Evolutionary conservation across 2,797 vertebrate species (phyloP).

Genomic region (Lagocephalus sceleratus): DNA sequence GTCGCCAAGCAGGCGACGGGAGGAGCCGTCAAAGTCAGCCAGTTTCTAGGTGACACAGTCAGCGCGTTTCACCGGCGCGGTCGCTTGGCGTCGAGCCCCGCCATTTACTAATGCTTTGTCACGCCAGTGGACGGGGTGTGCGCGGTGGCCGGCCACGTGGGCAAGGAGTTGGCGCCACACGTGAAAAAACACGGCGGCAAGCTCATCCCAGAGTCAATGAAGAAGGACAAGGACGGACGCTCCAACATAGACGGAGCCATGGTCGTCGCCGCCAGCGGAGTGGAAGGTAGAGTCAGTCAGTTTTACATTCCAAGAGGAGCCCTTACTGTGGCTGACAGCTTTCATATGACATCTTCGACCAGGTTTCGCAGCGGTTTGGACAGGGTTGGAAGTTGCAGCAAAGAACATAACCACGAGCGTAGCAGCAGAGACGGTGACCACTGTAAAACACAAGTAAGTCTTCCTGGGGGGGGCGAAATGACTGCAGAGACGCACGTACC

Average conservation of each 20-base stretch:
- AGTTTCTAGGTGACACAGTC: constrained; percentile 85
- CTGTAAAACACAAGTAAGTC: constrained; percentile 94
- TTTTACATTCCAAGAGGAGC: background rate
- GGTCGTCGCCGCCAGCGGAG: constrained; percentile 94
- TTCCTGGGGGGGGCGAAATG: background rate
- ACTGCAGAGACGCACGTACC: constrained; percentile 6
- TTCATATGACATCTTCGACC: constrained; percentile 4
- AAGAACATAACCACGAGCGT: constrained; percentile 91
- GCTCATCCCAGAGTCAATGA: constrained; percentile 93
- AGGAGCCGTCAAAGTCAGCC: constrained; percentile 97
- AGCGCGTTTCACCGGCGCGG: constrained; percentile 13
- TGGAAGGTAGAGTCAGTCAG: constrained; percentile 83
- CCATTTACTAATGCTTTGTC: constrained; percentile 32
- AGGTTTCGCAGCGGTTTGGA: constrained; percentile 98
- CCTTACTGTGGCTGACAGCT: background rate
- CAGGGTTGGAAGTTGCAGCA: constrained; percentile 90
- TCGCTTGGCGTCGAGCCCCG: constrained; percentile 17
- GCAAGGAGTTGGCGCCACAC: constrained; percentile 90
- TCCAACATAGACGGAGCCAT: constrained; percentile 92
- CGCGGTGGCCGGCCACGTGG: constrained; percentile 85
- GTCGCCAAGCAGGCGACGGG: constrained; percentile 96
- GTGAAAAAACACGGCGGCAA: constrained; percentile 95
- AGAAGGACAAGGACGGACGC: constrained; percentile 91
- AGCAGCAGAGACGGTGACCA: constrained; percentile 91
- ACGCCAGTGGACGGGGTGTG: constrained; percentile 92